phyloP scores from a whole-genome alignment of 1,140 invertebrate genomes.

The Stegodyphus mimosarum region DNA sequence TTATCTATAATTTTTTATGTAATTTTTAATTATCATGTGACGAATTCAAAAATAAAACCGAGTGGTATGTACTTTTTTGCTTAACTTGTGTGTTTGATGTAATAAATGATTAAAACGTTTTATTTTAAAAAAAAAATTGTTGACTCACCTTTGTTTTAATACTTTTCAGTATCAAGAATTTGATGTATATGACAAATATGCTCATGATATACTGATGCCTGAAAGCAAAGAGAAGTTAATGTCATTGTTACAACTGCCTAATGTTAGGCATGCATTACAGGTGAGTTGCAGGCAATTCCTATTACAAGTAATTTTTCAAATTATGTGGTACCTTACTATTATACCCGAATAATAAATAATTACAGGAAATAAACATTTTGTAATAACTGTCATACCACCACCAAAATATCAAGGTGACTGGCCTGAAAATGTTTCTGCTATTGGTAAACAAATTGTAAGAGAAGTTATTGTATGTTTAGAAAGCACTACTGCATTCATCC shows the following conservation, averaged over 20 bases:
- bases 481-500: too few species aligned
- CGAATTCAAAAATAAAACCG: not conserved
- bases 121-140: not conserved
- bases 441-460: too few species aligned
- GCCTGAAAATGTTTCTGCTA: too few species aligned
- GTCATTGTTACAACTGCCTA: constrained; percentile 77
- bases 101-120: not conserved
- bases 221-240: constrained; percentile 81
- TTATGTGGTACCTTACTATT: too few species aligned
- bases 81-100: not conserved
- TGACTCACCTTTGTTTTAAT: constrained; percentile 19
- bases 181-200: constrained; percentile 81
- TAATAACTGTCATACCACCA: too few species aligned
- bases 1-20: too few species aligned
- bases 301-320: too few species aligned
- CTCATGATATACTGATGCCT: constrained; percentile 84
- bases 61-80: not conserved
- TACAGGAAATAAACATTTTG: too few species aligned
- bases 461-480: too few species aligned
- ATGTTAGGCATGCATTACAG: constrained; percentile 74
- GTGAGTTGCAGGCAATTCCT: constrained; percentile 58
- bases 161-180: constrained; percentile 73
- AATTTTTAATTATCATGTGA: too few species aligned
- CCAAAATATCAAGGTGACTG: too few species aligned
- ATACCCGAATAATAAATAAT: too few species aligned